Conservation (phyloP, 2,888 invertebrate genomes). For the Pterobdella sp. region DNA sequence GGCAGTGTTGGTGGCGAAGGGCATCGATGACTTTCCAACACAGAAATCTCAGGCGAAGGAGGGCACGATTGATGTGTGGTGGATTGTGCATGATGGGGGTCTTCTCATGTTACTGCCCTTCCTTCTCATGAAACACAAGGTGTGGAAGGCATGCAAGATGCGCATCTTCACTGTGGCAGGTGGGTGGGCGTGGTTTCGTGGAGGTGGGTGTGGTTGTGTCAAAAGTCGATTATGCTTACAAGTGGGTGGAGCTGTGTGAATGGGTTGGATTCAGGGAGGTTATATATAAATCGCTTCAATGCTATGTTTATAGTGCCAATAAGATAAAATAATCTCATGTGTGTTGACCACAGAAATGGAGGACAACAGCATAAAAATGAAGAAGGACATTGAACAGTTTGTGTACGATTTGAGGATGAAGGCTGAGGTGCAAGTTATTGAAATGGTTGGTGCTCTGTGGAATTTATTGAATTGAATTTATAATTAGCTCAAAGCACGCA, state of each 20-base stretch:
- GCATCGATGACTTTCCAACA: slow-evolving; percentile 92
- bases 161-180: slow-evolving; percentile 96
- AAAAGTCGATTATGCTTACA: too few species aligned
- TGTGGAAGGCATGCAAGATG: slow-evolving; percentile 95
- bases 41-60: slow-evolving; percentile 65
- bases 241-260: too few species aligned
- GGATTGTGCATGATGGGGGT: slow-evolving; percentile 97
- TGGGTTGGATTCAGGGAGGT: too few species aligned
- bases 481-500: neutral
- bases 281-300: too few species aligned
- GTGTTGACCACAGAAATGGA: slow-evolving; percentile 80
- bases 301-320: too few species aligned
- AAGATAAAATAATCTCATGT: too few species aligned
- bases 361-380: slow-evolving; percentile 99
- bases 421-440: slow-evolving; percentile 95
- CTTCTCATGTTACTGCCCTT: slow-evolving; percentile 93
- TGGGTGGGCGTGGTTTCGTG: slow-evolving; percentile 37
- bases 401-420: slow-evolving; percentile 86
- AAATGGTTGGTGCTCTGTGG: slow-evolving; percentile 89
- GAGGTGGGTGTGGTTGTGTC: neutral
- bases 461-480: too few species aligned
- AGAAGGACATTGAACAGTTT: slow-evolving; percentile 94
- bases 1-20: slow-evolving; percentile 90
- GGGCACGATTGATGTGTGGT: slow-evolving; percentile 98
- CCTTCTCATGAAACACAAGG: slow-evolving; percentile 58